A percentile compares a stretch with the other conserved stretches of the same genome.
phyloP scores from a whole-genome alignment of 2,797 vertebrate species.

The Helarctos malayanus region DNA sequence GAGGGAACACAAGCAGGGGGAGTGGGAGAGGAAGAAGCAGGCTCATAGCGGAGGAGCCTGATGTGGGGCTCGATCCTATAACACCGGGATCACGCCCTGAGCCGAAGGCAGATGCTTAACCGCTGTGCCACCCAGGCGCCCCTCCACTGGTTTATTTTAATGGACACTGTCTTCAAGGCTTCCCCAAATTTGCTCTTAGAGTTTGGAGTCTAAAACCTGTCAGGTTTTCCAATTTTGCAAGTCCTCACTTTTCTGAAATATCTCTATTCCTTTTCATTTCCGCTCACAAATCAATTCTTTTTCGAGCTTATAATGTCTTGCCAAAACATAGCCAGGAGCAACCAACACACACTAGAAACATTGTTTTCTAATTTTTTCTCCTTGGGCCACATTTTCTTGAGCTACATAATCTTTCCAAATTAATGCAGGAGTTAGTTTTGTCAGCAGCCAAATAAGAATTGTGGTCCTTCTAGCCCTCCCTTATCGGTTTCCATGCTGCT shows the following conservation, averaged over 20 bases:
- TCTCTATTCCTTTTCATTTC: not conserved
- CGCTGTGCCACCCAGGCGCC: no score
- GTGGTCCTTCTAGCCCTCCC: not conserved
- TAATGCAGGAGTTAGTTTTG: not conserved
- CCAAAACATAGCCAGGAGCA: not conserved
- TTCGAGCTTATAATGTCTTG: not conserved
- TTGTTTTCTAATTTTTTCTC: not conserved
- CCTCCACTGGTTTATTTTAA: not conserved
- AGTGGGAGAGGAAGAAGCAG: no score
- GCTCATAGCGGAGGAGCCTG: no score
- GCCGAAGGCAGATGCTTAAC: no score
- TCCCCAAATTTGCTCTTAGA: not conserved
- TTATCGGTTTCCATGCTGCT: not conserved
- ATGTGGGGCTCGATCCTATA: no score
- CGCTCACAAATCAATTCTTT: constrained; percentile 14
- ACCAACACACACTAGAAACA: not conserved
- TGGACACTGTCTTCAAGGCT: not conserved
- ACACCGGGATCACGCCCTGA: no score
- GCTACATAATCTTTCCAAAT: not conserved
- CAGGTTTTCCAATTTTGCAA: constrained; percentile 37
- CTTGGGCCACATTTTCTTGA: not conserved
- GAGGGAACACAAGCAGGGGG: no score
- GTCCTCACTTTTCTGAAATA: not conserved
- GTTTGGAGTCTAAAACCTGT: not conserved
- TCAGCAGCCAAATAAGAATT: not conserved